A percentile compares a stretch with the other conserved stretches of the same genome.
phyloP scores from a whole-genome alignment of 2,113 vertebrate species.

The Circaetus cinerascens region DNA sequence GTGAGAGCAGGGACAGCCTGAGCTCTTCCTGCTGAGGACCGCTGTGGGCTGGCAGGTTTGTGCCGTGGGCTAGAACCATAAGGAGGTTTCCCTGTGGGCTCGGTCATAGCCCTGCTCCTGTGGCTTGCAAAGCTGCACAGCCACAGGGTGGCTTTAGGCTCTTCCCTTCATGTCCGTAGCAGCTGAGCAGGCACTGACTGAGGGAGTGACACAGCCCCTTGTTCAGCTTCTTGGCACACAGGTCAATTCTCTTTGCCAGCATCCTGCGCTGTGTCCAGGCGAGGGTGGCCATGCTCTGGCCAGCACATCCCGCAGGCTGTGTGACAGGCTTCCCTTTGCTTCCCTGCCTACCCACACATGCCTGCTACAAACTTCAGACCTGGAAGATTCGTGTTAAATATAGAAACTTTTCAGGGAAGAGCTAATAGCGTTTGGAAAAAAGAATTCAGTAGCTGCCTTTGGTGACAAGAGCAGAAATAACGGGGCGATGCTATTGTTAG shows the following conservation, averaged over 20 bases:
- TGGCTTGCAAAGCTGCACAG: not conserved
- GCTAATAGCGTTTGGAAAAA: slow-evolving; percentile 1
- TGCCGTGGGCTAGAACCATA: not conserved
- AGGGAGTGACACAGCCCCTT: not conserved
- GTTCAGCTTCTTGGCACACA: not conserved
- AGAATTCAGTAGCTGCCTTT: slow-evolving; percentile 18
- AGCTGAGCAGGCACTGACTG: not conserved
- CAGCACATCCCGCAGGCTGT: fast-evolving
- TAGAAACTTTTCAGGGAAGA: not conserved
- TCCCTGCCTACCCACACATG: not conserved
- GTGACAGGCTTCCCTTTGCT: not conserved
- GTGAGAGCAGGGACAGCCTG: not conserved
- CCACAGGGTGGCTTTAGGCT: not conserved
- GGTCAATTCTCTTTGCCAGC: not conserved
- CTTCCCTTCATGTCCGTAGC: not conserved
- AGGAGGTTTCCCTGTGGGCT: not conserved
- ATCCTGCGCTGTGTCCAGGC: not conserved
- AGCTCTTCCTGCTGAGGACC: not conserved
- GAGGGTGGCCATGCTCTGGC: fast-evolving
- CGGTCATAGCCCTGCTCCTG: fast-evolving
- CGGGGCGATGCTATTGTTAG: slow-evolving; percentile 11
- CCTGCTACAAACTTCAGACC: not conserved
- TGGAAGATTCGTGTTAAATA: not conserved
- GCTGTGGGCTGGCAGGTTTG: not conserved
- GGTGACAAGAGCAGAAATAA: slow-evolving; percentile 33